These are phyloP conservation scores for Lasioglossum leucozonium DNA, from an alignment of 2,888 invertebrate species.

Conservation along the genomic window DNA sequence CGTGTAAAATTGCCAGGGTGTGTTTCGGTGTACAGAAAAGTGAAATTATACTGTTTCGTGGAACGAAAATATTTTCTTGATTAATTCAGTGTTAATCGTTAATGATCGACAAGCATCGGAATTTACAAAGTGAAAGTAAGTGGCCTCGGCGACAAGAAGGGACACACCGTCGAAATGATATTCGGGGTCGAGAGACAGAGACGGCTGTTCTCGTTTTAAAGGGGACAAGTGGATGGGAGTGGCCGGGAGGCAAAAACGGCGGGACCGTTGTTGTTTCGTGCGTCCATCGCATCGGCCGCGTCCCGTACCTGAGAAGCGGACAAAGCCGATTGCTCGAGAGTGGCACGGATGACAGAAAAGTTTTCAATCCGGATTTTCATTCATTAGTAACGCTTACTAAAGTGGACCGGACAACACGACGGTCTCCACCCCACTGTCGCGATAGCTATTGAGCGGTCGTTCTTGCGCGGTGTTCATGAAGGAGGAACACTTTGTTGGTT, in stretches of 20 bases:
- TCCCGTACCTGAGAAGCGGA: slow-evolving; percentile 53
- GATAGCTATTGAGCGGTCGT: not conserved
- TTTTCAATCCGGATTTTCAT: slow-evolving; percentile 73
- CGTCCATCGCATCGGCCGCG: slow-evolving; percentile 46
- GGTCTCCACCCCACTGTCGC: slow-evolving; percentile 12
- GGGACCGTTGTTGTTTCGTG: slow-evolving; percentile 20
- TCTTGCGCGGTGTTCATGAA: slow-evolving; percentile 17
- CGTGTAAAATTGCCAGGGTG: not conserved
- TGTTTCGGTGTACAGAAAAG: not conserved
- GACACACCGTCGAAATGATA: not conserved
- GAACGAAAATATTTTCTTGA: too few species aligned
- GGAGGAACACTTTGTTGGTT: not conserved
- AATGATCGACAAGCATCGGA: not conserved
- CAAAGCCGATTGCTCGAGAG: slow-evolving; percentile 67
- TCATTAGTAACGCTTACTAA: slow-evolving; percentile 64
- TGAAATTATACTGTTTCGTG: too few species aligned
- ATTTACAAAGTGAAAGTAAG: not conserved
- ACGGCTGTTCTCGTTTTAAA: slow-evolving; percentile 38
- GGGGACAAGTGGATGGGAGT: slow-evolving; percentile 39
- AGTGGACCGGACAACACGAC: slow-evolving; percentile 56
- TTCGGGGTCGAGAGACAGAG: slow-evolving; percentile 3
- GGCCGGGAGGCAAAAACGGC: slow-evolving; percentile 40
- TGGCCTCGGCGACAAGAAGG: not conserved
- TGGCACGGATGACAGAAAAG: slow-evolving; percentile 59
- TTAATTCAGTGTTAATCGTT: not conserved